Evolutionary conservation across 2,888 invertebrate species (phyloP).

Genomic region (Thysanoteuthis rhombus): DNA sequence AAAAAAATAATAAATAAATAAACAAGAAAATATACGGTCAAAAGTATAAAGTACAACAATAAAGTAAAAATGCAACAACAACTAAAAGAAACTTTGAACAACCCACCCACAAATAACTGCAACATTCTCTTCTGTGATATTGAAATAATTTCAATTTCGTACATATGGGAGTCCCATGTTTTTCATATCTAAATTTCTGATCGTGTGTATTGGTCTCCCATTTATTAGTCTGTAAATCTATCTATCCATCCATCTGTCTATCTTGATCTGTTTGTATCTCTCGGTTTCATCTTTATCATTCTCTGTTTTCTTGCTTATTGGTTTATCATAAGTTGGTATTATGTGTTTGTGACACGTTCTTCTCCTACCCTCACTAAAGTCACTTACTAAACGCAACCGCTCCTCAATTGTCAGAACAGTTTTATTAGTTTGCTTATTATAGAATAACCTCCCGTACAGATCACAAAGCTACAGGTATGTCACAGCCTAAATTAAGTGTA

Average conservation of each 20-base stretch:
- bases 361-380: background rate
- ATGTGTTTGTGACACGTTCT: background rate
- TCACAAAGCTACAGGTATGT: background rate
- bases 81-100: background rate
- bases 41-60: no score
- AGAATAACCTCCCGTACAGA: background rate
- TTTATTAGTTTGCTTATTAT: background rate
- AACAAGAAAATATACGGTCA: background rate
- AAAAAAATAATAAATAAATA: background rate
- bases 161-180: background rate
- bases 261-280: background rate
- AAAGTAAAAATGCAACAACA: no score
- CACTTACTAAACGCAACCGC: background rate
- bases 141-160: background rate
- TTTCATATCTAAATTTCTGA: no score
- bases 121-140: constrained; percentile 12
- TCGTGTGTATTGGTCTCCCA: background rate
- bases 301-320: background rate
- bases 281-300: background rate
- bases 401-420: background rate
- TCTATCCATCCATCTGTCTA: background rate
- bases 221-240: background rate
- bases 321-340: background rate
- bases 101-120: background rate
- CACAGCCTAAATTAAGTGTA: background rate